Conservation (phyloP, 2,113 vertebrate species). For the Danionella cerebrum region DNA sequence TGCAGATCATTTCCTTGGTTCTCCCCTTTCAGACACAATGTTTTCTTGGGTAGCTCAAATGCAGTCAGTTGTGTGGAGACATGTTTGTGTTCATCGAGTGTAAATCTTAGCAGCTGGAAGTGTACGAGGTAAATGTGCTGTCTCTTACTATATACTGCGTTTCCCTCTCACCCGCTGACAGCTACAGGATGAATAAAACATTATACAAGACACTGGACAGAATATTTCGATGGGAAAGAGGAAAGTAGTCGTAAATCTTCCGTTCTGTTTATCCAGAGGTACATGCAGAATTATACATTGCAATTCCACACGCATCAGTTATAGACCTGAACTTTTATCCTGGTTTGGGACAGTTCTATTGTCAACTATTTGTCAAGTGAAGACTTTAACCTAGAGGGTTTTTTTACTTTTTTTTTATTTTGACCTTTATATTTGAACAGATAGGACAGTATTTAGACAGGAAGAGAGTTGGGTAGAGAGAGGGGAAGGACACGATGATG, state of each 20-base stretch:
- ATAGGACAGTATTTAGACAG: no score
- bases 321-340: no score
- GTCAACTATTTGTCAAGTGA: no score
- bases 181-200: conserved; percentile 68
- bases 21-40: background rate
- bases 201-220: conserved; percentile 49
- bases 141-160: conserved; percentile 5
- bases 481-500: no score
- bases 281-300: conserved; percentile 1
- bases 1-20: background rate
- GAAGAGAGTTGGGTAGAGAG: no score
- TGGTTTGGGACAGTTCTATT: no score
- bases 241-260: conserved; percentile 29
- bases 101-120: background rate
- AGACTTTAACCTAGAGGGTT: no score
- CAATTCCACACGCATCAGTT: no score
- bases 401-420: no score
- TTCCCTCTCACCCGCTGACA: conserved; percentile 33
- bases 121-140: background rate
- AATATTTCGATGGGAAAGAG: conserved; percentile 57
- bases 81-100: background rate
- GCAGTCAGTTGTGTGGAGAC: background rate
- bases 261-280: background rate
- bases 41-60: background rate
- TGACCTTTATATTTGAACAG: no score